A percentile compares a stretch with the other conserved stretches of the same genome.
Evolutionary conservation across 2,797 vertebrate genomes (phyloP).

Genomic region (Danio jaintianensis): DNA sequence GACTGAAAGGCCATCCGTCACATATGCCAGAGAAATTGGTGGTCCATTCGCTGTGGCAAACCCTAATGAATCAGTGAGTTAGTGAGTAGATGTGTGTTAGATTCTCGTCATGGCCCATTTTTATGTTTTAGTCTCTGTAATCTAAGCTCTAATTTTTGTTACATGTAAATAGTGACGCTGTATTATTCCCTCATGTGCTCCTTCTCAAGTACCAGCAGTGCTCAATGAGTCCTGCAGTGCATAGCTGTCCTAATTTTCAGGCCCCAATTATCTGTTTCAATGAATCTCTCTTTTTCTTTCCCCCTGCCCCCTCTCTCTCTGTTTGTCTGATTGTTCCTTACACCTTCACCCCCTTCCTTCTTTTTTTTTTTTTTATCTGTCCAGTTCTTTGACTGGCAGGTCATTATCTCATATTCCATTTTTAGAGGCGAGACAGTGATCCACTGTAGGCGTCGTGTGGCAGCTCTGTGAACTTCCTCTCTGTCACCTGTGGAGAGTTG

Average conservation of each 20-base stretch:
- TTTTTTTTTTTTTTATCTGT: conserved; percentile 35
- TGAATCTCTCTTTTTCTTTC: conserved; percentile 10
- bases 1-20: too few relatives aligned
- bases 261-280: conserved; percentile 20
- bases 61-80: too few relatives aligned
- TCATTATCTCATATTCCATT: conserved; percentile 39
- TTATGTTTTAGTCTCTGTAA: background rate
- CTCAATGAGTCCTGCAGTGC: conserved; percentile 54
- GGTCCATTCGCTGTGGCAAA: too few relatives aligned
- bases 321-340: conserved; percentile 67
- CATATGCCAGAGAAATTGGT: too few relatives aligned
- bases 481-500: conserved; percentile 32
- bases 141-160: background rate
- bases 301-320: background rate
- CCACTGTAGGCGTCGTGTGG: conserved; percentile 34
- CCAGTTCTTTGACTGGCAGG: conserved; percentile 38
- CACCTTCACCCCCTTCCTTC: background rate
- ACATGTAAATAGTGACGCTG: background rate
- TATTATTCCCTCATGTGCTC: conserved; percentile 17
- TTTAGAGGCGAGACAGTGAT: conserved; percentile 33
- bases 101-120: background rate
- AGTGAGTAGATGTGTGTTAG: background rate
- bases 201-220: conserved; percentile 7
- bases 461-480: conserved; percentile 41
- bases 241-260: conserved; percentile 68